A percentile compares a stretch with the other conserved stretches of the same genome.
These are phyloP conservation scores for Heliothis peltigera DNA, from an alignment of 2,888 invertebrate genomes.

Conservation along the genomic window DNA sequence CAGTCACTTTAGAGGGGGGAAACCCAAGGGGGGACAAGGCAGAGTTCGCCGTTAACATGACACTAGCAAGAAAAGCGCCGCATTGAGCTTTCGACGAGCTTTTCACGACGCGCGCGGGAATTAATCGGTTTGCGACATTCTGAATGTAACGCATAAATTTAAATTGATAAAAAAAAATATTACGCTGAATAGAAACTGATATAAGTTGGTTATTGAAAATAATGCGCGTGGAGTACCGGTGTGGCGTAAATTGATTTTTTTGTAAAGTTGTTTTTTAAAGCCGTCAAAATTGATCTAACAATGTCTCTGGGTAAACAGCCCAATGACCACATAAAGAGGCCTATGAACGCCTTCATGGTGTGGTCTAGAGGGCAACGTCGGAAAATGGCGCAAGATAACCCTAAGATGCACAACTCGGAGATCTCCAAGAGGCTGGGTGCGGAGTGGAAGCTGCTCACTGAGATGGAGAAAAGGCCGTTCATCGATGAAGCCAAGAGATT, in stretches of 20 bases:
- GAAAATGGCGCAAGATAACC: slow-evolving; percentile 98
- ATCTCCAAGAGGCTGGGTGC: slow-evolving; percentile 96
- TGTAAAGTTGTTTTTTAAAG: slow-evolving; percentile 43
- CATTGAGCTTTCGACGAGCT: slow-evolving; percentile 88
- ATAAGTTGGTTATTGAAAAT: slow-evolving; percentile 36
- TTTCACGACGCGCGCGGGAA: slow-evolving; percentile 83
- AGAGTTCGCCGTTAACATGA: slow-evolving; percentile 82
- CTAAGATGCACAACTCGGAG: slow-evolving; percentile 98
- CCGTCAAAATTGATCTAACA: slow-evolving; percentile 61
- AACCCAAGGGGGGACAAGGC: slow-evolving; percentile 65
- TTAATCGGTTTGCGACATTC: slow-evolving; percentile 60
- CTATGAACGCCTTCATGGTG: slow-evolving; percentile 99
- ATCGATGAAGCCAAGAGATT: slow-evolving; percentile 97
- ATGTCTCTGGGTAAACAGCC: slow-evolving; percentile 86
- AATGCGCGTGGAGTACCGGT: slow-evolving; percentile 49
- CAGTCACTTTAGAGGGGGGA: slow-evolving; percentile 73
- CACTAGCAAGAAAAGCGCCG: slow-evolving; percentile 88
- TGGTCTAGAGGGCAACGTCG: slow-evolving; percentile 97
- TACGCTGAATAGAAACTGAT: slow-evolving; percentile 16
- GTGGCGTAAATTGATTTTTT: slow-evolving; percentile 49
- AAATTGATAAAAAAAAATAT: slow-evolving; percentile 19
- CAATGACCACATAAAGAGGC: slow-evolving; percentile 96
- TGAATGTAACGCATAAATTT: slow-evolving; percentile 56
- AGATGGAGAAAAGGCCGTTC: slow-evolving; percentile 96
- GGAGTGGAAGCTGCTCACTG: slow-evolving; percentile 96